Evolutionary conservation across 2,113 vertebrate species (phyloP).

Genomic region (Platichthys stellatus): DNA sequence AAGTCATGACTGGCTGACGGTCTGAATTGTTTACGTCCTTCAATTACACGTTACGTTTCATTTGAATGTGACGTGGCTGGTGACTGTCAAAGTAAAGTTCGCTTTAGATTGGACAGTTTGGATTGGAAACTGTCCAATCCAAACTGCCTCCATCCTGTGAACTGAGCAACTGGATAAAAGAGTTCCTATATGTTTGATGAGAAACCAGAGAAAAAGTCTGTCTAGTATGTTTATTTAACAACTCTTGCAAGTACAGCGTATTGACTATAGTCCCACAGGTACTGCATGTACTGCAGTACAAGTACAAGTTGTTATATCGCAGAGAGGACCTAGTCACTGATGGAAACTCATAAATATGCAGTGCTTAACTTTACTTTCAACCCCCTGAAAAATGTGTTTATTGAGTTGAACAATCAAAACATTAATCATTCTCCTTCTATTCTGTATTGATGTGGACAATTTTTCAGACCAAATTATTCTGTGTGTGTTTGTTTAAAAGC

Average conservation of each 20-base stretch:
- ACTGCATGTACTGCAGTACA: background rate
- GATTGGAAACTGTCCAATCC: too few species aligned
- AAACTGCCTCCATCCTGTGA: background rate
- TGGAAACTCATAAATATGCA: background rate
- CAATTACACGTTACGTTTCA: conserved; percentile 49
- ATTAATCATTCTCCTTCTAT: too few species aligned
- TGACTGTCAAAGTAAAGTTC: conserved; percentile 28
- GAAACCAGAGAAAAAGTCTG: background rate
- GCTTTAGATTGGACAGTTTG: conserved; percentile 41
- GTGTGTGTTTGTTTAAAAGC: too few species aligned
- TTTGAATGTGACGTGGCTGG: conserved; percentile 33
- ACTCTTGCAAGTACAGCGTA: too few species aligned
- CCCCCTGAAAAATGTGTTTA: too few species aligned
- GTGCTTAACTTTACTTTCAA: background rate
- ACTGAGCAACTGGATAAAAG: background rate
- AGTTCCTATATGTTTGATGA: conserved; percentile 9
- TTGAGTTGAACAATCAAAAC: too few species aligned
- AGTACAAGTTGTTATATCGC: background rate
- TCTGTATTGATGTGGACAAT: too few species aligned
- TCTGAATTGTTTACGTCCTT: conserved; percentile 64
- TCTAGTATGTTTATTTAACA: background rate
- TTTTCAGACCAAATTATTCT: too few species aligned
- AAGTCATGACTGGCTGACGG: conserved; percentile 21
- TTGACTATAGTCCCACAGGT: background rate
- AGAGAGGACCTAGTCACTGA: background rate